Percentiles rank a stretch among this genome's conserved stretches.
phyloP scores from a whole-genome alignment of 2,888 invertebrate genomes.

The Mamestra brassicae region DNA sequence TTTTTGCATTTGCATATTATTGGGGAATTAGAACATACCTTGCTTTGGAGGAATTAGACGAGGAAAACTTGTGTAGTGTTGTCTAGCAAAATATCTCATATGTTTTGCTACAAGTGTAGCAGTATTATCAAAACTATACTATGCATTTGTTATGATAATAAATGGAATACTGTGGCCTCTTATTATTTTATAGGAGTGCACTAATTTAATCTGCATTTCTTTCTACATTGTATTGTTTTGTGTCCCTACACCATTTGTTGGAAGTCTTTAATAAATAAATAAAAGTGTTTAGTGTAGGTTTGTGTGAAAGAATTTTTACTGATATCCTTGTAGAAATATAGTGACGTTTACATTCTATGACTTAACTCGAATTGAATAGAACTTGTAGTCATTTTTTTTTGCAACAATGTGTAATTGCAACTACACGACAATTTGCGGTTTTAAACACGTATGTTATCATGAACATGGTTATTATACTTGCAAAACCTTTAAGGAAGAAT shows the following conservation, averaged over 20 bases:
- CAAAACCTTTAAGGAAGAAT: neutral
- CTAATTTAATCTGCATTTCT: too few relatives aligned
- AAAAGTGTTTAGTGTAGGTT: neutral
- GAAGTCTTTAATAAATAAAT: too few relatives aligned
- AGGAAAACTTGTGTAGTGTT: conserved; percentile 25
- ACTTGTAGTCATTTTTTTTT: conserved; percentile 4
- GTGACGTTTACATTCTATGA: neutral
- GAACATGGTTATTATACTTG: neutral
- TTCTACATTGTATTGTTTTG: too few relatives aligned
- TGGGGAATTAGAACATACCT: conserved; percentile 45
- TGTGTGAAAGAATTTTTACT: neutral
- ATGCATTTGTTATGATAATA: too few relatives aligned
- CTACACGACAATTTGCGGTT: conserved; percentile 4
- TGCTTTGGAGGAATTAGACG: conserved; percentile 33
- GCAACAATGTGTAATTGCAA: neutral
- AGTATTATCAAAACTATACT: neutral
- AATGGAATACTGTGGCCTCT: too few relatives aligned
- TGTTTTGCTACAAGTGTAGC: too few relatives aligned
- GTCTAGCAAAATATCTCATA: neutral
- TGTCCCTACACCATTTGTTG: too few relatives aligned
- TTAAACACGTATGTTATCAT: neutral
- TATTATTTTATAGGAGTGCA: too few relatives aligned
- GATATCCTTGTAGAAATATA: neutral
- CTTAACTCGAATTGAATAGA: neutral
- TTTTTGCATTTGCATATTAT: conserved; percentile 56